phyloP scores from a whole-genome alignment of 2,888 invertebrate genomes.

The Cylloceria caligata region DNA sequence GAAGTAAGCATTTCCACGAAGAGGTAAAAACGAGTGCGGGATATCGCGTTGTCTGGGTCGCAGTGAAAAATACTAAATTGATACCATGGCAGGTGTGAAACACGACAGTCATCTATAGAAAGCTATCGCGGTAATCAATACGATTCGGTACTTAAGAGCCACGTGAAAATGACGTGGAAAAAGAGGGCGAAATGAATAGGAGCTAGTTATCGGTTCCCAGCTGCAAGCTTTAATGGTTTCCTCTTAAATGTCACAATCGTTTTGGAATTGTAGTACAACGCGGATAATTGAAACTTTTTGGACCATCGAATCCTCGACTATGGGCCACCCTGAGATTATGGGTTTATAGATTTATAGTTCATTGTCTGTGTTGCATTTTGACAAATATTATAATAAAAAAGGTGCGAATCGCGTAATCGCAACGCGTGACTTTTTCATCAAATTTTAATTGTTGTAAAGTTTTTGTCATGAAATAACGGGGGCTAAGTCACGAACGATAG shows the following conservation, averaged over 20 bases:
- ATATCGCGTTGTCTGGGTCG: background rate
- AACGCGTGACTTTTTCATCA: too few relatives aligned
- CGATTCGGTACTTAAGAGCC: background rate
- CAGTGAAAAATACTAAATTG: conserved; percentile 12
- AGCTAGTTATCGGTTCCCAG: background rate
- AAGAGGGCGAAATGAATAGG: background rate
- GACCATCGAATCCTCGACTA: too few relatives aligned
- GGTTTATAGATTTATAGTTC: too few relatives aligned
- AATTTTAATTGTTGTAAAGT: too few relatives aligned
- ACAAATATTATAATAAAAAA: too few relatives aligned
- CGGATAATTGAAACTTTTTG: conserved; percentile 7
- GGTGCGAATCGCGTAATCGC: background rate
- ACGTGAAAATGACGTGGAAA: background rate
- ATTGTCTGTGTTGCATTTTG: too few relatives aligned
- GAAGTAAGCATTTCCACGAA: background rate
- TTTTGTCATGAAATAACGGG: too few relatives aligned
- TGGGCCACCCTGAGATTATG: background rate
- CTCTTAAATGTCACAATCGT: background rate
- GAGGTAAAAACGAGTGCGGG: background rate
- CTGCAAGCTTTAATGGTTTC: background rate
- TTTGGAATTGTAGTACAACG: background rate
- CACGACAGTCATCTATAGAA: background rate
- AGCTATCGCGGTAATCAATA: conserved; percentile 1
- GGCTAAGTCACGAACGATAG: too few relatives aligned
- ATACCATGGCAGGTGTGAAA: conserved; percentile 23